These are phyloP conservation scores for Diprion similis DNA, from an alignment of 1,140 invertebrate genomes.

Conservation along the genomic window DNA sequence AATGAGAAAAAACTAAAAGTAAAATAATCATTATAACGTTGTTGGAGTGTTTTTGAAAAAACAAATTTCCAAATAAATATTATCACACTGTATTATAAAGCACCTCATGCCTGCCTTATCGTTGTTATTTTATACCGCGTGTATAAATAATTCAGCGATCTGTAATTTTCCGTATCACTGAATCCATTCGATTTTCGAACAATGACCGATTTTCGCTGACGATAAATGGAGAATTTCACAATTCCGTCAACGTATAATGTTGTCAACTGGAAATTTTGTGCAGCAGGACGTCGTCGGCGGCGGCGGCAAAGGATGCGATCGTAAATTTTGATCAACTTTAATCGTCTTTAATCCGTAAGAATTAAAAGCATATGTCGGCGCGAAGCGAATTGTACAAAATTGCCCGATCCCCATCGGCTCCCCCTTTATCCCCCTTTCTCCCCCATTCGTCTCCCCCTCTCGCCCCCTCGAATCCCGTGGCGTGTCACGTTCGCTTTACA, in stretches of 20 bases:
- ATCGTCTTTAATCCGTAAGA: conserved; percentile 12
- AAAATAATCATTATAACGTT: too few species aligned
- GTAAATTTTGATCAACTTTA: conserved; percentile 13
- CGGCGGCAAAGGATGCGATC: not conserved
- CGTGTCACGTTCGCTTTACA: conserved; percentile 7
- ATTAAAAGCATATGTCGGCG: conserved; percentile 11
- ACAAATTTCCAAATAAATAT: too few species aligned
- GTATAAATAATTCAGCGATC: too few species aligned
- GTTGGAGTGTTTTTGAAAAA: too few species aligned
- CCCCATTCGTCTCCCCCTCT: not conserved
- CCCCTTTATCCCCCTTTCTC: not conserved
- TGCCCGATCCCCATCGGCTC: not conserved
- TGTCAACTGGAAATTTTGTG: not conserved
- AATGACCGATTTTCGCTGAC: too few species aligned
- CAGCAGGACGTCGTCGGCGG: not conserved
- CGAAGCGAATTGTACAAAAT: conserved; percentile 14
- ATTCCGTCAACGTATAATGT: not conserved
- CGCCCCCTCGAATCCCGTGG: not conserved
- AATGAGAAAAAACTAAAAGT: too few species aligned
- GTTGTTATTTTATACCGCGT: too few species aligned
- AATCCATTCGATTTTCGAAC: too few species aligned
- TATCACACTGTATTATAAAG: too few species aligned
- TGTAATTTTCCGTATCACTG: too few species aligned
- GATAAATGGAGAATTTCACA: too few species aligned
- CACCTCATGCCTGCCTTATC: too few species aligned